A percentile compares a stretch with the other conserved stretches of the same genome.
Evolutionary conservation across 2,113 vertebrate species (phyloP).

Genomic region (Paracyprichromis sp.): DNA sequence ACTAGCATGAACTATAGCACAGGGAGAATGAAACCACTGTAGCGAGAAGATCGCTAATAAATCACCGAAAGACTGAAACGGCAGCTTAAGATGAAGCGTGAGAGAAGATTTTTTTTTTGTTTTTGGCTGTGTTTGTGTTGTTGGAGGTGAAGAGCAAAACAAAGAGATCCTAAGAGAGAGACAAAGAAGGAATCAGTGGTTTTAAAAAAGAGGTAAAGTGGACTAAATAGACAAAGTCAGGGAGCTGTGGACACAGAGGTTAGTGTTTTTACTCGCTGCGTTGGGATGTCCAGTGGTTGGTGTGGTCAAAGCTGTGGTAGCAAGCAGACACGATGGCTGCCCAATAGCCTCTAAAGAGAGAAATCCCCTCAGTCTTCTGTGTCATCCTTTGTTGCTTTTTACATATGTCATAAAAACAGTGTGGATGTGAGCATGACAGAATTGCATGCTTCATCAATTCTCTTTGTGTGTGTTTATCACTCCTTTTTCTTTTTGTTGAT

Average conservation of each 20-base stretch:
- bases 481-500: neutral
- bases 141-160: neutral
- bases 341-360: neutral
- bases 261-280: neutral
- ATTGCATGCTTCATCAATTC: neutral
- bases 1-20: neutral
- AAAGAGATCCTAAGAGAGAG: neutral
- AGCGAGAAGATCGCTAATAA: neutral
- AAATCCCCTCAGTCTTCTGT: neutral
- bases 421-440: neutral
- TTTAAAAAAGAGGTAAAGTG: neutral
- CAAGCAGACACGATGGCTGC: constrained; percentile 28
- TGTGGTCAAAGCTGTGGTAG: constrained; percentile 28
- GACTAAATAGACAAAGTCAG: neutral
- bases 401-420: constrained; percentile 1
- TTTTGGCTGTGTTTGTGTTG: neutral
- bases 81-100: neutral
- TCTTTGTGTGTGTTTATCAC: neutral
- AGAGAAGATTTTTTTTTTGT: neutral
- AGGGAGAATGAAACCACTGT: neutral
- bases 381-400: constrained; percentile 15
- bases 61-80: neutral
- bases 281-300: constrained; percentile 6
- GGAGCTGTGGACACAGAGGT: neutral
- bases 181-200: neutral